Evolutionary conservation across 2,113 vertebrate species (phyloP).

Genomic region (Cardinalis cardinalis): DNA sequence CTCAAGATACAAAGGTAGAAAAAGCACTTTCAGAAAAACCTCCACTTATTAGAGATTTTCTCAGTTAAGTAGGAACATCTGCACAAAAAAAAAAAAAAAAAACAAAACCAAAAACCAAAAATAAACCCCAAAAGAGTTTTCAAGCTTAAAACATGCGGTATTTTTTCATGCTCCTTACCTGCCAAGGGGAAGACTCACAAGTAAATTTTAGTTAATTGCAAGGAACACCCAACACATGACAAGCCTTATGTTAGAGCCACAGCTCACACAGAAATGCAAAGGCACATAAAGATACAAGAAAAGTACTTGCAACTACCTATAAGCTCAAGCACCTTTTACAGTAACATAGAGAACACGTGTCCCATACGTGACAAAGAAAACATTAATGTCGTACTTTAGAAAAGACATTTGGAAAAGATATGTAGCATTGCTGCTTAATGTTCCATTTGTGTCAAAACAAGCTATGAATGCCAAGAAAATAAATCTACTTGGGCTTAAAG

Average conservation of each 20-base stretch:
- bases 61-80: neutral
- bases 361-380: neutral
- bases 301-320: neutral
- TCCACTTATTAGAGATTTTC: neutral
- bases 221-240: neutral
- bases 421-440: neutral
- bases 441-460: neutral
- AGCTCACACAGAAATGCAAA: neutral
- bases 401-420: neutral
- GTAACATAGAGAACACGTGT: neutral
- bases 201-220: neutral
- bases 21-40: neutral
- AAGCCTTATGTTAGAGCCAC: neutral
- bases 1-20: neutral
- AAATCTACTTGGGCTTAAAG: neutral
- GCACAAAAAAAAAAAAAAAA: neutral
- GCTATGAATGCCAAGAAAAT: neutral
- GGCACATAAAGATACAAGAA: neutral
- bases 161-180: neutral
- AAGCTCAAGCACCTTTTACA: neutral
- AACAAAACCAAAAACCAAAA: neutral
- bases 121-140: neutral
- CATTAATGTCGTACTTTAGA: neutral
- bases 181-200: neutral
- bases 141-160: neutral